phyloP scores from a whole-genome alignment of 2,888 invertebrate genomes.

The Drosophila glabriapex region DNA sequence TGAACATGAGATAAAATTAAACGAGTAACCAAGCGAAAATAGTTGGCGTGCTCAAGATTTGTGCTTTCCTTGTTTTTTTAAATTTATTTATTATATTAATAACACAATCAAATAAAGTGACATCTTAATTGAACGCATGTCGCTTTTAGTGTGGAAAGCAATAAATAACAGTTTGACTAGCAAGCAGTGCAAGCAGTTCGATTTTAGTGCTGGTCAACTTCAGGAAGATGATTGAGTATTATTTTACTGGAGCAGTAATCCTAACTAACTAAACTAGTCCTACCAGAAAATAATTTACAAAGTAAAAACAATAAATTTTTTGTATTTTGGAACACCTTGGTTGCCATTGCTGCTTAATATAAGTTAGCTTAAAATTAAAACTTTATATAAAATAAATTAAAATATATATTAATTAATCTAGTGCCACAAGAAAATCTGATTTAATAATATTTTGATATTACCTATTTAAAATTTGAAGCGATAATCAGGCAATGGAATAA shows the following conservation, averaged over 20 bases:
- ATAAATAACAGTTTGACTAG: conserved; percentile 58
- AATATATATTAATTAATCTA: background rate
- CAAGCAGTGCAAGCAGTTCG: conserved; percentile 4
- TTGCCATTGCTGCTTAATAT: background rate
- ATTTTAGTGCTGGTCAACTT: background rate
- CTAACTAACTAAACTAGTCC: background rate
- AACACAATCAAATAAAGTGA: conserved; percentile 70
- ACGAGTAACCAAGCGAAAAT: conserved; percentile 51
- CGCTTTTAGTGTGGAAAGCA: conserved; percentile 57
- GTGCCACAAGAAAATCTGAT: background rate
- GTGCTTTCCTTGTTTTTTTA: conserved; percentile 18
- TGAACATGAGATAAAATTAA: conserved; percentile 67
- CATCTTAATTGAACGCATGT: conserved; percentile 71
- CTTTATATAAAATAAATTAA: background rate
- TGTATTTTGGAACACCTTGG: background rate
- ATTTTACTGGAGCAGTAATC: too few relatives aligned
- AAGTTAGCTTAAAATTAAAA: background rate
- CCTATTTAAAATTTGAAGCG: background rate
- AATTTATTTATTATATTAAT: conserved; percentile 19
- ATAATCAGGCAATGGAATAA: background rate
- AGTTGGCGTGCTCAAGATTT: conserved; percentile 64
- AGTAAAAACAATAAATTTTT: background rate
- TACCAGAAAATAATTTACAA: background rate
- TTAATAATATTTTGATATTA: background rate
- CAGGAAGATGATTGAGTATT: background rate